Base-by-base conservation (phyloP, 2,888 invertebrate species). In the Molorchus minor region DNA sequence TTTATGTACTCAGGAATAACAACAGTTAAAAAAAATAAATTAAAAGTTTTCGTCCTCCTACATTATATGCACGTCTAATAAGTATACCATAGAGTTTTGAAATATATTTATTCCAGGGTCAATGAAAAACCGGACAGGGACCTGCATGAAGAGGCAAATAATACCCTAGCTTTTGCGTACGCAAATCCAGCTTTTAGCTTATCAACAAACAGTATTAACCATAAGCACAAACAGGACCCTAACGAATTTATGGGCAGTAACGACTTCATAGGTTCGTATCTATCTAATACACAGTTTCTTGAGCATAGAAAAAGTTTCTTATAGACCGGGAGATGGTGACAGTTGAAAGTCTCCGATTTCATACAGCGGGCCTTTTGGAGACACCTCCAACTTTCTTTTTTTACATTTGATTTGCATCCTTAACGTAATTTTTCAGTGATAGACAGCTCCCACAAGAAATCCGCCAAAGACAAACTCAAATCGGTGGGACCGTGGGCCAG, bases 211-310 rank as follows among this genome's bases (percentile, higher is more conserved):
- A 77, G 72, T 53, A 69, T 80, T 20, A 69, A 66, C 64, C 69
- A 58, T 44, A 61, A 56, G 60, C 68, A 40, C 13, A 40, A 21
- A 16, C 19, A 16, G 10, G 38, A 45, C 3, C 12, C 19, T 16
- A n/a, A 33, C 12, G 49, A 25, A 20, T 2, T 49, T 7, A 4
- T 40, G 71, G 87, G 86, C 65, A 87, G 87, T 67, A 85, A 85
- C 69, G 86, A 87, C 62, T 84, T 84, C 64, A 84, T 84, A 64
- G 76, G 84, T 84, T 76, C 83, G 82, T 81, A 1, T 5, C 17
- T n/a, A 40, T 1, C n/a, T 40, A 40, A 4, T 1, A 40, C 35
- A 12, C n/a, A n/a, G n/a, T n/a, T n/a, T n/a, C n/a, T n/a, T n/a
- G n/a, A n/a, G n/a, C n/a, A n/a, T n/a, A n/a, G n/a, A n/a, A n/a